Base-by-base conservation (phyloP, 2,113 vertebrate genomes). In the Formicarius rufipectus region DNA sequence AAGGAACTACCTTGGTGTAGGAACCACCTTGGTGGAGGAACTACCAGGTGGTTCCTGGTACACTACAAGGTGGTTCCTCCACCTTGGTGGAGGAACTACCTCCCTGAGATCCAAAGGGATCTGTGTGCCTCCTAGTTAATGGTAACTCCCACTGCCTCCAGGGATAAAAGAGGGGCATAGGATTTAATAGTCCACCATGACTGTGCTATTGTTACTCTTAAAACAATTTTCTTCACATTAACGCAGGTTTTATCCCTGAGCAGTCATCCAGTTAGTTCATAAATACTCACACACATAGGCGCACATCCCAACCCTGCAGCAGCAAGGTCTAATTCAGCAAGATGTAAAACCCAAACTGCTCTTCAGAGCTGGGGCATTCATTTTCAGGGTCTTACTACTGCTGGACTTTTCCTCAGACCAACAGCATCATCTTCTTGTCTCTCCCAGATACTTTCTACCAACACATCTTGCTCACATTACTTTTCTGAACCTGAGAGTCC, bases 381-480 rank as follows among this genome's bases (percentile, higher is more conserved):
- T 28, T 66, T 39, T 35, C 7, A 14, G 21, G 20, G 4, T 77
- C 59, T 75, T 90, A 14, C 21, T 47, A 28, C 8, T 4, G 3
- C 33, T 52, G 23, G 33, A 37, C 14, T 72, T 35, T 66, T 90
- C n/a, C 60, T 24, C 40, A 64, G 44, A n/a, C 22, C 12, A 73
- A 31, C 1, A 8, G 3, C 14, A 58, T 37, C 6, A 0, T 45
- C 39, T 59, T 81, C 14, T 63, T 33, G 15, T 45, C 72, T 81
- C 76, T 60, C 25, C 28, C 9, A 12, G 7, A 45, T 8, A 2
- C 23, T 44, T 77, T 49, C 59, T 81, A 25, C 17, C 37, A 25
- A 5, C 13, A 27, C 0, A 2, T 42, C 39, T 74, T 63, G 39
- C 30, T 89, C 22, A 27, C 0, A 0, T 62, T 40, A 60, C 27